Conservation (phyloP, 2,797 vertebrate genomes). For the Hippopotamyrus pictus region DNA sequence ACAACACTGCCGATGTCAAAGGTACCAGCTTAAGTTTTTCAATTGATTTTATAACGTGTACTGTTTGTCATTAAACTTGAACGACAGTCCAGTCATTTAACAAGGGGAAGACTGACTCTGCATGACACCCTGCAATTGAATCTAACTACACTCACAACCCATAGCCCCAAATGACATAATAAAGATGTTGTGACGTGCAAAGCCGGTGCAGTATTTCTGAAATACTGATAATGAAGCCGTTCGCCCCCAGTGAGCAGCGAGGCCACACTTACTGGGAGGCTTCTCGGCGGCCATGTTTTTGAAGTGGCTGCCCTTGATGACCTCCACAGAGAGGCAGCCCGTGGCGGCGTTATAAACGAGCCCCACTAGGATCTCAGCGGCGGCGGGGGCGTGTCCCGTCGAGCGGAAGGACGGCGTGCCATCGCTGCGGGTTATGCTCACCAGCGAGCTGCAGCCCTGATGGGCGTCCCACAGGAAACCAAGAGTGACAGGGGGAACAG, state of each 20-base stretch:
- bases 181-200: neutral
- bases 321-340: constrained; percentile 86
- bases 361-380: constrained; percentile 88
- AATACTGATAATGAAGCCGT: neutral
- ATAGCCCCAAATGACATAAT: neutral
- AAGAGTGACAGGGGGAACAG: neutral
- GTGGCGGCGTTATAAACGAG: constrained; percentile 92
- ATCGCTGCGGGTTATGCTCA: constrained; percentile 87
- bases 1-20: neutral
- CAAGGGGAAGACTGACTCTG: neutral
- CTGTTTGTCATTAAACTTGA: neutral
- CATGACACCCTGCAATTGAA: neutral
- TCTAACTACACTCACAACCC: neutral
- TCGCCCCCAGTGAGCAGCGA: neutral
- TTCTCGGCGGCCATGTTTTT: constrained; percentile 87
- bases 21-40: neutral
- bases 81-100: neutral
- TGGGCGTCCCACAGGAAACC: constrained; percentile 12
- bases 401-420: constrained; percentile 84
- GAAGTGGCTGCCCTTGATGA: constrained; percentile 97
- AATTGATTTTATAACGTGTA: neutral
- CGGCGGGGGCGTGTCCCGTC: constrained; percentile 72
- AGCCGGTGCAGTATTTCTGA: neutral
- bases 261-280: constrained; percentile 74
- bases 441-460: constrained; percentile 87